phyloP scores from a whole-genome alignment of 1,140 invertebrate species.

The Trissolcus basalis region DNA sequence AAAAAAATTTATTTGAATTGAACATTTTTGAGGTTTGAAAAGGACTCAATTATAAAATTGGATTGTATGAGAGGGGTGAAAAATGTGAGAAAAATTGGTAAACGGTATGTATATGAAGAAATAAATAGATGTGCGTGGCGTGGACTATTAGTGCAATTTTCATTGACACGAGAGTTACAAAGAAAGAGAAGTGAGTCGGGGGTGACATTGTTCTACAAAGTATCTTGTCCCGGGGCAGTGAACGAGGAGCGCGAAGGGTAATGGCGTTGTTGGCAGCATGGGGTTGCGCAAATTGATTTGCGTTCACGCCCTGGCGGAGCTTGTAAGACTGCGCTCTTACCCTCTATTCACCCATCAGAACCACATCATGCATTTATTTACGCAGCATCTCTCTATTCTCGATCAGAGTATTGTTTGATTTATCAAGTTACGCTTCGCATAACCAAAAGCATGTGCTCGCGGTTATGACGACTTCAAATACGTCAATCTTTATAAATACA shows the following conservation, averaged over 20 bases:
- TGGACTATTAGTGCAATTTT: slow-evolving; percentile 67
- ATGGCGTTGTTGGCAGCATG: slow-evolving; percentile 66
- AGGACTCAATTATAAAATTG: too few relatives aligned
- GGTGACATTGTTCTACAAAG: slow-evolving; percentile 48
- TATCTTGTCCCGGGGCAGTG: slow-evolving; percentile 73
- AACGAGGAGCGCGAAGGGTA: slow-evolving; percentile 51
- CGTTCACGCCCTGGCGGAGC: slow-evolving; percentile 74
- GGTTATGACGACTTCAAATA: slow-evolving; percentile 62
- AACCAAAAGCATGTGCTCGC: slow-evolving; percentile 70
- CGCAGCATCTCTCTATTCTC: slow-evolving; percentile 71
- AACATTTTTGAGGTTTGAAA: too few relatives aligned
- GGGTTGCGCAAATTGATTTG: slow-evolving; percentile 76
- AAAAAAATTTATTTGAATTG: too few relatives aligned
- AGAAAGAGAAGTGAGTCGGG: slow-evolving; percentile 34
- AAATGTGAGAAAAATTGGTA: not conserved
- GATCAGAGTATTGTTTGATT: slow-evolving; percentile 69
- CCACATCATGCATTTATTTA: slow-evolving; percentile 75
- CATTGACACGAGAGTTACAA: slow-evolving; percentile 67
- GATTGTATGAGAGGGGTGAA: not conserved
- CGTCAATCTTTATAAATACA: too few relatives aligned
- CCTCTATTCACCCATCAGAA: slow-evolving; percentile 72
- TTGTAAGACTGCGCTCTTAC: slow-evolving; percentile 47
- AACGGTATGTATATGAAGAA: not conserved
- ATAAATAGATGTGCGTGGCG: not conserved
- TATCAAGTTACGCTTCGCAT: slow-evolving; percentile 71